phyloP scores from a whole-genome alignment of 2,797 vertebrate species.

The Kryptolebias ocellatus region DNA sequence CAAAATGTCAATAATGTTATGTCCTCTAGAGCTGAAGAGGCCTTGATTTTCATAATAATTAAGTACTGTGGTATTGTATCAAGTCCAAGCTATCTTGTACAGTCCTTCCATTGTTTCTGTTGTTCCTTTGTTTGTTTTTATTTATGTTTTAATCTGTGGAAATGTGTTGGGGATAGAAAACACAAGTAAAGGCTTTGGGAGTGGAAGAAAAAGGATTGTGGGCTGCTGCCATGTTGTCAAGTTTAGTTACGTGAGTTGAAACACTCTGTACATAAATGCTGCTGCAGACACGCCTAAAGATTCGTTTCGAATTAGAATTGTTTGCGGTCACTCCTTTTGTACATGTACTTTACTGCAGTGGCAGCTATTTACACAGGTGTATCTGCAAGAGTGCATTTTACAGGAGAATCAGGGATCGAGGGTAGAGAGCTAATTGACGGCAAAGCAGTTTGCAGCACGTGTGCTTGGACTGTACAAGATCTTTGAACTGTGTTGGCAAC shows the following conservation, averaged over 20 bases:
- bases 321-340: constrained; percentile 46
- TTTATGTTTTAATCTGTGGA: not conserved
- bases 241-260: not conserved
- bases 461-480: too few species aligned
- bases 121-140: not conserved
- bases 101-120: not conserved
- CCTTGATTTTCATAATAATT: not conserved
- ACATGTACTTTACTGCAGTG: constrained; percentile 9
- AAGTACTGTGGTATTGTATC: not conserved
- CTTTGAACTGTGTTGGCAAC: too few species aligned
- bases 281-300: constrained; percentile 16
- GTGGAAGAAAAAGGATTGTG: not conserved
- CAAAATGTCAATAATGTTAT: not conserved
- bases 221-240: not conserved
- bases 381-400: not conserved
- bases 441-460: not conserved
- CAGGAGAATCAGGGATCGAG: not conserved
- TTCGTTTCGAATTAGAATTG: constrained; percentile 10
- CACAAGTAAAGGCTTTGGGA: not conserved
- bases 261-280: not conserved
- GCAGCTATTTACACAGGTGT: constrained; percentile 1
- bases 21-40: not conserved
- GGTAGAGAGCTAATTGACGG: not conserved
- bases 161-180: not conserved
- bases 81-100: not conserved